Base-by-base conservation (phyloP, 2,797 vertebrate species). In the Cryptoblepharus egeriae region DNA sequence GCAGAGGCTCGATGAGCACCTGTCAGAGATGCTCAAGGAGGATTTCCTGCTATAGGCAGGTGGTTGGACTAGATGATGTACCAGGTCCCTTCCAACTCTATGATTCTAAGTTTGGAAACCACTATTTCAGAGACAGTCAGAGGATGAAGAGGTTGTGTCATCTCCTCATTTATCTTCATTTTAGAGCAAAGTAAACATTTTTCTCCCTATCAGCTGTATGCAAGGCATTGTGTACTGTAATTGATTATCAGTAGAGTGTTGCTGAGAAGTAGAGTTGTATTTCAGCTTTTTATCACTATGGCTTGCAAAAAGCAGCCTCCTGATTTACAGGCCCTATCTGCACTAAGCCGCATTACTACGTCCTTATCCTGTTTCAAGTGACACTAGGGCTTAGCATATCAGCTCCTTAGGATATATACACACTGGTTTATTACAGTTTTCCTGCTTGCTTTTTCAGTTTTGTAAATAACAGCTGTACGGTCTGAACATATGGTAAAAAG, bases 321-420 rank as follows among this genome's bases (percentile, higher is more conserved):
- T 92, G 94, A 90, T 94, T 95, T 95, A 89, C 94, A 93, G 90
- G 93, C 77, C 80, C 82, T 87, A 88, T 88, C 88, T 92, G 87
- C 93, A 94, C 92, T 94, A 95, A 95, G 93, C 93, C 93, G 93
- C 94, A 95, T 94, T 95, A 94, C 94, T 93, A 95, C 93, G 93
- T 79, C 91, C 88, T 93, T 84, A 93, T 96, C 93, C 93, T 93
- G 86, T 90, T n/a, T 91, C 93, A 94, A 96, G 94, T 92, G 93
- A 93, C 93, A 92, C 77, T 69, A 81, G 90, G 88, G 89, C 88
- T 94, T 89, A 90, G 90, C 86, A 88, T 91, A 93, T 95, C 93
- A 94, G 92, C 90, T 88, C 85, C 94, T 94, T 94, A 94, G 86
- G 91, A 93, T 92, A 94, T 81, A 87, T 81, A 87, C 58, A 92